A percentile compares a stretch with the other conserved stretches of the same genome.
These are phyloP conservation scores for Pseudomyrmex flavicornis DNA, from an alignment of 1,140 invertebrate species.

Conservation along the genomic window DNA sequence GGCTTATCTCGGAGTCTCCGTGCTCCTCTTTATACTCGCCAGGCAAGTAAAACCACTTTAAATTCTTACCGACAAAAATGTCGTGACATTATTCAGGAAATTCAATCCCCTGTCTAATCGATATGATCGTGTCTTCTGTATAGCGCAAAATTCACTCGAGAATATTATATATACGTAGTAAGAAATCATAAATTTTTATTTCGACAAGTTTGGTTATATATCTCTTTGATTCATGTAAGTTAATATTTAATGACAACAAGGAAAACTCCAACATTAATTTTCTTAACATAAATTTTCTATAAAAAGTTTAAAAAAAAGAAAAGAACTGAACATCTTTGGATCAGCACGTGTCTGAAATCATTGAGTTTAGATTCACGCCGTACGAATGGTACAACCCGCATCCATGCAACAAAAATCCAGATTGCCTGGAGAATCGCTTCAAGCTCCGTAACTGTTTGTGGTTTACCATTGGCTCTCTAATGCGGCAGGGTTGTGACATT, in stretches of 20 bases:
- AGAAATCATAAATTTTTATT: background rate
- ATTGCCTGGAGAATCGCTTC: constrained; percentile 95
- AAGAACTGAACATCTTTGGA: constrained; percentile 12
- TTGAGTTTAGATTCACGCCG: constrained; percentile 92
- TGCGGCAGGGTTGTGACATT: constrained; percentile 97
- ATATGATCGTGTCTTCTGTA: constrained; percentile 3
- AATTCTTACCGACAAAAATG: constrained; percentile 58
- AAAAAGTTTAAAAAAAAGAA: background rate
- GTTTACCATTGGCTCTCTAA: constrained; percentile 97
- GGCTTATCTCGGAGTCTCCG: constrained; percentile 96
- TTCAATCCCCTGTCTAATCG: constrained; percentile 36
- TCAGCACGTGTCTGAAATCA: constrained; percentile 70
- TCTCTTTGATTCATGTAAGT: no score
- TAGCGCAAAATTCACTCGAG: constrained; percentile 9
- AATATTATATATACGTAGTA: background rate
- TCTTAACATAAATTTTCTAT: background rate
- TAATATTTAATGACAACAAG: background rate
- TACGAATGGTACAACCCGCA: constrained; percentile 97
- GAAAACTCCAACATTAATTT: no score
- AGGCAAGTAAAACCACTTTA: constrained; percentile 87
- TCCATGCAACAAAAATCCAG: constrained; percentile 92
- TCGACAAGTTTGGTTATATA: background rate
- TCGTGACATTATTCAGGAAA: constrained; percentile 32
- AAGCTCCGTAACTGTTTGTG: constrained; percentile 96
- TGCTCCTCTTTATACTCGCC: constrained; percentile 96